These are phyloP conservation scores for Torymus auratus DNA, from an alignment of 2,888 invertebrate species.

Conservation along the genomic window DNA sequence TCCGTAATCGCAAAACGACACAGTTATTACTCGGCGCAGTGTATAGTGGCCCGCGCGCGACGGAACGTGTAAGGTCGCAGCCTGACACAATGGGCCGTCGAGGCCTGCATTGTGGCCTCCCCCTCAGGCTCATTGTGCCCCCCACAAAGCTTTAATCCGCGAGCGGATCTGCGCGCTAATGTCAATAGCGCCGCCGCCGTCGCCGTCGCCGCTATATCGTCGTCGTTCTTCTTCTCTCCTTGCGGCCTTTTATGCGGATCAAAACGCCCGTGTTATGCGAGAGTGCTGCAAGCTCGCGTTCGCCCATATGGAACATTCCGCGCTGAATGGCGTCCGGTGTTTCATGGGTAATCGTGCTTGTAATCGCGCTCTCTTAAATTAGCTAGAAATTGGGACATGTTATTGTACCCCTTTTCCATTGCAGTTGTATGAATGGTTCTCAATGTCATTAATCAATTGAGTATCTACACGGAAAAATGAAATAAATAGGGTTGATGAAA, in stretches of 20 bases:
- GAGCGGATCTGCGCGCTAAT: slow-evolving; percentile 72
- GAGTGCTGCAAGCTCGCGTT: too few relatives aligned
- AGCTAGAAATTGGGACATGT: too few relatives aligned
- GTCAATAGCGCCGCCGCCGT: slow-evolving; percentile 52
- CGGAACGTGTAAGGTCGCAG: slow-evolving; percentile 11
- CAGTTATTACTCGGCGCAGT: slow-evolving; percentile 67
- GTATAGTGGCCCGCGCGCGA: not conserved
- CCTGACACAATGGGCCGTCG: slow-evolving; percentile 62
- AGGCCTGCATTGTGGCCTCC: slow-evolving; percentile 1
- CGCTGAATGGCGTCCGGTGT: too few relatives aligned
- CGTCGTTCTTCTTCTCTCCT: slow-evolving; percentile 25
- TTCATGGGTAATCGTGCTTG: too few relatives aligned
- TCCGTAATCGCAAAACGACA: slow-evolving; percentile 68
- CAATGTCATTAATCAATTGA: too few relatives aligned
- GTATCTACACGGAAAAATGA: too few relatives aligned
- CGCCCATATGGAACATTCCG: too few relatives aligned
- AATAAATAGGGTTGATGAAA: too few relatives aligned
- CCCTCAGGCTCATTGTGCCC: slow-evolving; percentile 67
- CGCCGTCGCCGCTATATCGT: slow-evolving; percentile 47
- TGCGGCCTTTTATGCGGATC: not conserved
- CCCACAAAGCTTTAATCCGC: slow-evolving; percentile 75
- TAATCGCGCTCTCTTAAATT: too few relatives aligned
- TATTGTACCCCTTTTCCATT: too few relatives aligned
- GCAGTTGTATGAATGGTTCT: too few relatives aligned
- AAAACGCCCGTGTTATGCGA: not conserved